Evolutionary conservation across 1,140 invertebrate species (phyloP), one percentile per base, ranked within the genome.

Genomic region (Oncopeltus fasciatus): DNA sequence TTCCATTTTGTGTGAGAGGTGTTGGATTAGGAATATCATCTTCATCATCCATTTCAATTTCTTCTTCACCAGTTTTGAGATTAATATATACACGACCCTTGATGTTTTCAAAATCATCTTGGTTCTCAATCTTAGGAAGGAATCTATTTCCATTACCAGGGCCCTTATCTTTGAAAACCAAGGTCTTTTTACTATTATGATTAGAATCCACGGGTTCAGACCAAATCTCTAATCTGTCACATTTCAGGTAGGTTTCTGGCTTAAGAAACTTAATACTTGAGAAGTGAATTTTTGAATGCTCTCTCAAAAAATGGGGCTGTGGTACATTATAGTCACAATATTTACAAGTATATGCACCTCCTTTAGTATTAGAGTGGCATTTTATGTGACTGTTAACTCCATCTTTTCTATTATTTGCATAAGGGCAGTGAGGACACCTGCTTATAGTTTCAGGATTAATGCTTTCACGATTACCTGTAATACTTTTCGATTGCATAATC

Each of bases 321-420:
- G 84, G 80, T 2, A 86, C 86, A 21, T 84, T 83, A 71, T 88
- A 88, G 74, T 90, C 86, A 73, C 90, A 92, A 70, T 87, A 84
- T n/a, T 83, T 82, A 73, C 90, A 92, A 67, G 81, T 75, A 70
- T 86, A 78, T 72, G 76, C 73, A 8, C 76, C 77, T 49, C 77
- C 77, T 24, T 77, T 78, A 12, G 73, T 74, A 70, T 68, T 74
- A 60, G 79, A 79, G 69, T 92, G 88, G 44, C 87, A 79, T 68
- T 82, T 83, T 53, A 84, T 81, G 68, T 93, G 90, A 67, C 83
- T 83, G 43, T 83, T 81, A 28, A 92, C 75, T 2, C 81, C 80
- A 61, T 91, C 88, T 68, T 83, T 80, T 8, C 87, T 77, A 14
- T 77, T 73, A 69, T 83, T 85, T 11, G 81, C 81, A 71, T 88